These are phyloP conservation scores for Dipodomys spectabilis DNA, from an alignment of 2,113 vertebrate genomes.

Conservation along the genomic window DNA sequence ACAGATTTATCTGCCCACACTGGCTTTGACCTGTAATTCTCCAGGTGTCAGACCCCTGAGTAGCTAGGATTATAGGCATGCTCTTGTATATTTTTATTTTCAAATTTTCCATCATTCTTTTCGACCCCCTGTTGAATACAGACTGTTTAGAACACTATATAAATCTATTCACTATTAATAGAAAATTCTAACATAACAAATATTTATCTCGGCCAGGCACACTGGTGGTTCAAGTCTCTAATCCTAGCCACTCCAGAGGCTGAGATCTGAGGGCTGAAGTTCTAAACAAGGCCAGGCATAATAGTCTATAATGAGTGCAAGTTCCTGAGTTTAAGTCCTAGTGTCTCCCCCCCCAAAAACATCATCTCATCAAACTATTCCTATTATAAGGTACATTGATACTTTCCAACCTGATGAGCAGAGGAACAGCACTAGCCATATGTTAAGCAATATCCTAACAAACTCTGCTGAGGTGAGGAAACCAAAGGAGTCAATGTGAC, in stretches of 20 bases:
- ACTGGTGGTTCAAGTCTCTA: no score
- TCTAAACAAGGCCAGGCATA: no score
- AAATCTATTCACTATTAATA: constrained; percentile 79
- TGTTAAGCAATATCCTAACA: constrained; percentile 89
- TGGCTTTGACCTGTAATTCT: no score
- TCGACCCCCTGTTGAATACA: background rate
- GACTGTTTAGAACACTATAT: constrained; percentile 75
- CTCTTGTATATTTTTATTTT: constrained; percentile 51
- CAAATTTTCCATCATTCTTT: constrained; percentile 62
- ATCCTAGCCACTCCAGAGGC: no score
- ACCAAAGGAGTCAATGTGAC: constrained; percentile 78
- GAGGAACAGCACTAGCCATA: constrained; percentile 67
- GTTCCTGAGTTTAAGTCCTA: no score
- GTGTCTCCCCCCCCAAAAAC: no score
- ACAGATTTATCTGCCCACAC: no score
- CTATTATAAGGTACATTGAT: constrained; percentile 86
- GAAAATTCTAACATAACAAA: constrained; percentile 79
- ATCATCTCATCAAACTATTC: constrained; percentile 68
- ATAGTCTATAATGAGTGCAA: no score
- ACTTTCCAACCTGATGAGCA: constrained; percentile 87
- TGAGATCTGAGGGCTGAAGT: no score
- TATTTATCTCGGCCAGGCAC: constrained; percentile 72
- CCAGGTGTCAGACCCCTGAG: no score
- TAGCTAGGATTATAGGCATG: no score
- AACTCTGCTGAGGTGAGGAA: constrained; percentile 85